Conservation (phyloP, 2,797 vertebrate genomes). For the Triplophysa yarkandensis region DNA sequence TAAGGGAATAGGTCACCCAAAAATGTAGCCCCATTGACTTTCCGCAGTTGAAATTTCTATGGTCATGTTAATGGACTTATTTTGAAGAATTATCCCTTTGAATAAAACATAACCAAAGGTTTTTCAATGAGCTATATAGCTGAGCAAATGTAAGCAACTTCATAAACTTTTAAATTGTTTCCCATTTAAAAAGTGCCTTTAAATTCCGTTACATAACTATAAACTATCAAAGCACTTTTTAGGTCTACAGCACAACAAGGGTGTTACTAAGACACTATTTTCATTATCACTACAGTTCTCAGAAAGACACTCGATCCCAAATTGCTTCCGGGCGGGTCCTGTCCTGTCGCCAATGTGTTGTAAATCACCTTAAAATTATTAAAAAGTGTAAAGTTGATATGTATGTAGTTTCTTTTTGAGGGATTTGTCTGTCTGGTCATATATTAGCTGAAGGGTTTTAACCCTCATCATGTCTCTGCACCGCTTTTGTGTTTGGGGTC, state of each 20-base stretch:
- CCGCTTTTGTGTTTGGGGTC: conserved; percentile 23
- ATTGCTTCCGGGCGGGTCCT: background rate
- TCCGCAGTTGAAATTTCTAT: too few species aligned
- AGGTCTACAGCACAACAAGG: background rate
- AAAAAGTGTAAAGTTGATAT: background rate
- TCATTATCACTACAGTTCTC: background rate
- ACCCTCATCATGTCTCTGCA: conserved; percentile 24
- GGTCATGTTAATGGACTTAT: too few species aligned
- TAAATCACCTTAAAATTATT: background rate
- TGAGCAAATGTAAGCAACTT: too few species aligned
- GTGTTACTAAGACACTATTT: background rate
- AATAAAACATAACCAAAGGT: too few species aligned
- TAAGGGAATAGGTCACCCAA: too few species aligned
- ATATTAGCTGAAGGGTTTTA: background rate
- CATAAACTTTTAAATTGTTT: too few species aligned
- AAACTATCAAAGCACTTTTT: too few species aligned
- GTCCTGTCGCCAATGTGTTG: background rate
- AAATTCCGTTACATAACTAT: too few species aligned
- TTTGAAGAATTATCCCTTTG: too few species aligned
- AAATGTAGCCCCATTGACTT: too few species aligned
- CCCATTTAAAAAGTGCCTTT: too few species aligned
- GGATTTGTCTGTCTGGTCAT: background rate
- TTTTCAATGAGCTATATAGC: too few species aligned
- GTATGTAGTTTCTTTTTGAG: background rate
- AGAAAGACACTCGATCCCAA: conserved; percentile 15